Evolutionary conservation across 2,888 invertebrate genomes (phyloP).

Genomic region (Glyphotaelius pellucidus): DNA sequence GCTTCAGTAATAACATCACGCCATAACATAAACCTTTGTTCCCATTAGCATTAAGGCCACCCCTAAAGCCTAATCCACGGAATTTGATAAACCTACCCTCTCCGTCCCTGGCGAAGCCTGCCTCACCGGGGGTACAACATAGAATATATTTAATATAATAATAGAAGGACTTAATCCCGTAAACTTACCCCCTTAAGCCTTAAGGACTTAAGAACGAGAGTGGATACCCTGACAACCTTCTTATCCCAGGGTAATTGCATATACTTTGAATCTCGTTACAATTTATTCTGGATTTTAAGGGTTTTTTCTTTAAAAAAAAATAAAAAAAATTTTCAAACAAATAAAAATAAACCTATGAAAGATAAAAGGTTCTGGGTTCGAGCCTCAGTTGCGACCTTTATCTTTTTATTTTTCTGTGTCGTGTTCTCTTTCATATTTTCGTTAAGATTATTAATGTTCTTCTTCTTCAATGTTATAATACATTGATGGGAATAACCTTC

Average conservation of each 20-base stretch:
- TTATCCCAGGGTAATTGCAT: neutral
- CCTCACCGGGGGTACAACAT: neutral
- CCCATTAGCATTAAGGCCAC: neutral
- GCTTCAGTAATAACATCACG: neutral
- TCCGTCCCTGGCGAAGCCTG: neutral
- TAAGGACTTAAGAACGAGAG: neutral
- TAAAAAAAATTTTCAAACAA: too few species aligned
- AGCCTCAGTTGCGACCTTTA: too few species aligned
- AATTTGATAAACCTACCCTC: neutral
- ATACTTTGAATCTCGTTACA: neutral
- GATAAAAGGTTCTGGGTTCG: too few species aligned
- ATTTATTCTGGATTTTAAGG: neutral
- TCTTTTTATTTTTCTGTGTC: too few species aligned
- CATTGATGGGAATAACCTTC: too few species aligned
- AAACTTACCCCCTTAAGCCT: neutral
- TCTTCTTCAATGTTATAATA: too few species aligned
- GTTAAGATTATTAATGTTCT: too few species aligned
- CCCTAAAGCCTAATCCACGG: neutral
- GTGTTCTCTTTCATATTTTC: too few species aligned
- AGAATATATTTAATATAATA: neutral
- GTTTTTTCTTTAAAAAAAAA: neutral
- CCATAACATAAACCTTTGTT: neutral
- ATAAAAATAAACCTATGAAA: too few species aligned
- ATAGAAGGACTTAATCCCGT: neutral
- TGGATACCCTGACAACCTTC: neutral